Conservation (phyloP, 2,113 vertebrate genomes). For the Halcyon malimbica region DNA sequence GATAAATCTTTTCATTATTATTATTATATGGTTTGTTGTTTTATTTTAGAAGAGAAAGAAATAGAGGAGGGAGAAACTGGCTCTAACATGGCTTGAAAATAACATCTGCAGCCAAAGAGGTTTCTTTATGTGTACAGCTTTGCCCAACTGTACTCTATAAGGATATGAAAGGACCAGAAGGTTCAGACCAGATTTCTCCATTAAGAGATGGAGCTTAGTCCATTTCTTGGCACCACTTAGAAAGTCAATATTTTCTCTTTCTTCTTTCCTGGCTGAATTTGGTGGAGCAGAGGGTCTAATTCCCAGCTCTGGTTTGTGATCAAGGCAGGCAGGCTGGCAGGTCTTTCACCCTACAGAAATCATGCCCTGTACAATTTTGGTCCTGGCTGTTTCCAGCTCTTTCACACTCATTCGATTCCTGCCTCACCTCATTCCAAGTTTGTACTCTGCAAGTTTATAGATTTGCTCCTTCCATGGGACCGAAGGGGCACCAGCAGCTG, state of each 20-base stretch:
- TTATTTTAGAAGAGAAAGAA: background rate
- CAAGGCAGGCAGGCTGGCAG: background rate
- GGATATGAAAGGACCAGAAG: background rate
- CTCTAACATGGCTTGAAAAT: background rate
- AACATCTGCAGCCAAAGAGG: background rate
- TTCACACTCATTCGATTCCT: background rate
- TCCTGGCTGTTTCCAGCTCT: background rate
- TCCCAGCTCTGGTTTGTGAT: background rate
- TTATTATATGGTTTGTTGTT: slow-evolving; percentile 10
- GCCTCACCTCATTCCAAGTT: background rate
- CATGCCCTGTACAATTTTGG: background rate
- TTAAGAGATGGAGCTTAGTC: background rate
- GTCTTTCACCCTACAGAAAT: background rate
- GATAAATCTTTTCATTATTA: slow-evolving; percentile 13
- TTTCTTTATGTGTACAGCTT: background rate
- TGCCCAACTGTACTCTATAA: background rate
- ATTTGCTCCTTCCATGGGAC: background rate
- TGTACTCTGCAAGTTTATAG: background rate
- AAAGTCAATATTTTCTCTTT: slow-evolving; percentile 24
- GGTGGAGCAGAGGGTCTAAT: background rate
- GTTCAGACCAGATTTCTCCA: background rate
- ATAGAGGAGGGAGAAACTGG: background rate
- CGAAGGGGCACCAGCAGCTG: background rate
- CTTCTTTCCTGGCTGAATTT: background rate
- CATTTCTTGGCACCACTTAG: background rate